Percentiles rank a stretch among this genome's conserved stretches.
phyloP scores from a whole-genome alignment of 2,888 invertebrate species.

The Chesias legatella region DNA sequence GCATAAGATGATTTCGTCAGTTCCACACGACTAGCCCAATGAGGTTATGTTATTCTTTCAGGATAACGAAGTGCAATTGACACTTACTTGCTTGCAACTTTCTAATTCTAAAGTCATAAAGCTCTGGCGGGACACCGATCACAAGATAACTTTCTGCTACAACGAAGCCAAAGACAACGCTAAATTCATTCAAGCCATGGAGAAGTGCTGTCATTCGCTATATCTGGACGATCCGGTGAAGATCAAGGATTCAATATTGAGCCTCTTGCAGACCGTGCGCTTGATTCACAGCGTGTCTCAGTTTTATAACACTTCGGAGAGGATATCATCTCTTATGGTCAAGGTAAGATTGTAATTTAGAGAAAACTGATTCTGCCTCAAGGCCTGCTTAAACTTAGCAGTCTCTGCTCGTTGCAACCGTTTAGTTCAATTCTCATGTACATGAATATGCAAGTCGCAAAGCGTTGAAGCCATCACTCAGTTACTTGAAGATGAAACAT shows the following conservation, averaged over 20 bases:
- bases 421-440: too few species aligned
- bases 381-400: too few species aligned
- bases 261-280: conserved; percentile 93
- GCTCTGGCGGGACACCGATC: conserved; percentile 91
- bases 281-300: conserved; percentile 96
- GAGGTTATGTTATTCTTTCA: too few species aligned
- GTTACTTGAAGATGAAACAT: too few species aligned
- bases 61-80: conserved; percentile 88
- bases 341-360: conserved; percentile 83
- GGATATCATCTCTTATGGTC: conserved; percentile 97
- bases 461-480: too few species aligned
- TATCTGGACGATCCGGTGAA: conserved; percentile 96
- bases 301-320: conserved; percentile 97
- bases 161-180: conserved; percentile 98
- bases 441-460: too few species aligned
- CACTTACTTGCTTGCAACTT: conserved; percentile 87
- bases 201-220: conserved; percentile 95
- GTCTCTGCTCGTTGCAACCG: too few species aligned
- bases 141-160: conserved; percentile 95
- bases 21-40: too few species aligned
- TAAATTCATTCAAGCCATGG: conserved; percentile 94
- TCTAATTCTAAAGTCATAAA: conserved; percentile 89
- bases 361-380: too few species aligned
- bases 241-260: conserved; percentile 94
- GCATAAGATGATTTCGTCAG: too few species aligned